Evolutionary conservation across 2,797 vertebrate genomes (phyloP).

Genomic region (Taeniopygia guttata): DNA sequence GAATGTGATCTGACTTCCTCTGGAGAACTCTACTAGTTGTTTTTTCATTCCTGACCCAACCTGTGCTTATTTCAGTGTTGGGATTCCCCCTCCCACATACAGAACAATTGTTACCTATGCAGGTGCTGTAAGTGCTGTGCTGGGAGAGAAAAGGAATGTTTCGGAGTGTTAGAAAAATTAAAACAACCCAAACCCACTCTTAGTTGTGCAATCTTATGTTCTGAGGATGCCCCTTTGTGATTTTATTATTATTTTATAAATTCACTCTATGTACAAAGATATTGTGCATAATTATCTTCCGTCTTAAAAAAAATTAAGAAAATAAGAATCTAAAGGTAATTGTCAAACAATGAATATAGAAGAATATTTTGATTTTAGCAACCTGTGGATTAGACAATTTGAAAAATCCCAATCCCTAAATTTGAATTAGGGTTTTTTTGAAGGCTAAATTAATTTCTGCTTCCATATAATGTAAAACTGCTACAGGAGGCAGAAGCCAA

Average conservation of each 20-base stretch:
- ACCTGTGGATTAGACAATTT: background rate
- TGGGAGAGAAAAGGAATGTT: background rate
- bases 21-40: background rate
- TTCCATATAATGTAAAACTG: background rate
- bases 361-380: background rate
- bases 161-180: background rate
- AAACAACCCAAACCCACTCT: background rate
- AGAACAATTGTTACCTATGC: background rate
- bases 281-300: background rate
- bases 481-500: background rate
- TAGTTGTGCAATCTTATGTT: background rate
- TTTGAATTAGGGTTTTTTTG: background rate
- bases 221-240: background rate
- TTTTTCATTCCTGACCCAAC: background rate
- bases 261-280: background rate
- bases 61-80: background rate
- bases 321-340: background rate
- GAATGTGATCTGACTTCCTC: background rate
- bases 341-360: background rate
- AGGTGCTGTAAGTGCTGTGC: background rate
- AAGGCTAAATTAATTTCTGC: background rate
- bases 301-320: background rate
- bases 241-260: background rate
- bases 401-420: background rate
- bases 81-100: background rate